These are phyloP conservation scores for Benitochromis conjunctus DNA, from an alignment of 2,113 vertebrate species.

Conservation along the genomic window DNA sequence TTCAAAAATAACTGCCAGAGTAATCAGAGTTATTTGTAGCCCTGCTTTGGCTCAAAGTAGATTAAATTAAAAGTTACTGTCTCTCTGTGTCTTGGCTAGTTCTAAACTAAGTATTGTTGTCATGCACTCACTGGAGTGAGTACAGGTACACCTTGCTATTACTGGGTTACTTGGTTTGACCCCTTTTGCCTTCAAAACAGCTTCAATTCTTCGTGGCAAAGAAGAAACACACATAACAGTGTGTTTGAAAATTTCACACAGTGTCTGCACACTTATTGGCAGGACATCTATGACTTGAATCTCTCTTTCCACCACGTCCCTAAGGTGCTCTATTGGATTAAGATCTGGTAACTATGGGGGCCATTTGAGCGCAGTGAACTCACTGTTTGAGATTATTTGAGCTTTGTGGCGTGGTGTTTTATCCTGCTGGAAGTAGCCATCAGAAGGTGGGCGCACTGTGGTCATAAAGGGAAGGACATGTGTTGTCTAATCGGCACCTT, in stretches of 20 bases:
- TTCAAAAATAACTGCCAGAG: no score
- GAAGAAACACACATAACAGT: not conserved
- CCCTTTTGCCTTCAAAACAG: not conserved
- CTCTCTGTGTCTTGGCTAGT: not conserved
- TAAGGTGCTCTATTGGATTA: not conserved
- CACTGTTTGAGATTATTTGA: not conserved
- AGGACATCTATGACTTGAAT: no score
- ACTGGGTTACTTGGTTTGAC: not conserved
- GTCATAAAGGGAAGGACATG: not conserved
- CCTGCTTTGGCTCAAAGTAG: not conserved
- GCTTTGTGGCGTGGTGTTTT: not conserved
- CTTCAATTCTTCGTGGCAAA: not conserved
- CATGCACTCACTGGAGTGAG: not conserved
- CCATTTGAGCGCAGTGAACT: fast-evolving
- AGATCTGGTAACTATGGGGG: not conserved
- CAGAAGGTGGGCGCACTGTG: not conserved
- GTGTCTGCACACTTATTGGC: not conserved
- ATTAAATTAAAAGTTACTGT: not conserved
- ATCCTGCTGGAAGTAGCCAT: not conserved
- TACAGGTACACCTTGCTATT: not conserved
- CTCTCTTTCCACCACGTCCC: not conserved
- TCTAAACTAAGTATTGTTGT: not conserved
- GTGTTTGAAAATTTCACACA: not conserved
- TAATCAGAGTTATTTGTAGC: not conserved
- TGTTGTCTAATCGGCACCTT: not conserved